These are phyloP conservation scores for Lucilia cuprina DNA, from an alignment of 1,140 invertebrate species.

Conservation along the genomic window DNA sequence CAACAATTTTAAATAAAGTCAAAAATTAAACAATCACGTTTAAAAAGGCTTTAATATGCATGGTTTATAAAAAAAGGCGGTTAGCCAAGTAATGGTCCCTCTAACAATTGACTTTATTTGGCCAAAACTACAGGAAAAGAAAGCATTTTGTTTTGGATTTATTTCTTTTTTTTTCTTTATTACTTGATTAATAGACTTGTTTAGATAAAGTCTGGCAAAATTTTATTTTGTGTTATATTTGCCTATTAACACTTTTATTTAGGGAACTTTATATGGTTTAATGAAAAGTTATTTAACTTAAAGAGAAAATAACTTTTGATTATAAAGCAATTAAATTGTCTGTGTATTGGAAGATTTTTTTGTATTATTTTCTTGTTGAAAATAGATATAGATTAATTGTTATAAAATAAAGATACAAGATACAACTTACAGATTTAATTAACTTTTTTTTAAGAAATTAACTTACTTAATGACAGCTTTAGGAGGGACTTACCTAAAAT, in stretches of 20 bases:
- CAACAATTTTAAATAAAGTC: not conserved
- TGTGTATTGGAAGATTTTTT: not conserved
- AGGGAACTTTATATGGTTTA: not conserved
- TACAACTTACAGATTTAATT: not conserved
- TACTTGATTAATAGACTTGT: not conserved
- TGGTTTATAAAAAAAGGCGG: not conserved
- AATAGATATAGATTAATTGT: not conserved
- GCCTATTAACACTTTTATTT: constrained; percentile 11
- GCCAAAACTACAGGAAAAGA: not conserved
- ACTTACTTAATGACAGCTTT: not conserved
- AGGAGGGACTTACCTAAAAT: not conserved
- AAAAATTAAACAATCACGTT: not conserved
- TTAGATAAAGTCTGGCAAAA: not conserved
- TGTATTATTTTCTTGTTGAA: not conserved
- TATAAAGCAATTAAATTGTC: not conserved
- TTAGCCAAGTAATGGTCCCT: not conserved
- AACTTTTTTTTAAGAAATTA: not conserved
- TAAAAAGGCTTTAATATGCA: not conserved
- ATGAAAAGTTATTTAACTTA: not conserved
- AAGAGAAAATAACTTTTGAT: not conserved
- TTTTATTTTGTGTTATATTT: not conserved
- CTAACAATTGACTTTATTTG: not conserved
- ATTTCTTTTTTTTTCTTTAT: not conserved
- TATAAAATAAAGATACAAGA: not conserved
- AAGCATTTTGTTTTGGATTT: not conserved